Evolutionary conservation across 2,888 invertebrate species (phyloP).

Genomic region (Venusia cambrica): DNA sequence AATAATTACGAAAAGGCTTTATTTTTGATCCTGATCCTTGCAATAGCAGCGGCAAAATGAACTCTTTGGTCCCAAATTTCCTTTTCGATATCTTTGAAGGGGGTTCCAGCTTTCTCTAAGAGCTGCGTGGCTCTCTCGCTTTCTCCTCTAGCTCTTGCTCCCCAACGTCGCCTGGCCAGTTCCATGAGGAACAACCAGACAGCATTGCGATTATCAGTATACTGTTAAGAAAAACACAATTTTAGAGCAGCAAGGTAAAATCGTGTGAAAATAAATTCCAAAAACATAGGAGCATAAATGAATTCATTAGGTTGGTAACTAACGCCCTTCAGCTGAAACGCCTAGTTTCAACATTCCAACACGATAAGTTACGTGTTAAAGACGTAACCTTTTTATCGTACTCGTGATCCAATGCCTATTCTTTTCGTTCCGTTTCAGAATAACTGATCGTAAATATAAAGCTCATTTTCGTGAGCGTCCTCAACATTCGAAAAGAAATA

Average conservation of each 20-base stretch:
- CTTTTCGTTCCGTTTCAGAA: conserved; percentile 47
- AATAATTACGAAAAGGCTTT: conserved; percentile 82
- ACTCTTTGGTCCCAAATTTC: conserved; percentile 84
- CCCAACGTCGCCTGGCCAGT: conserved; percentile 83
- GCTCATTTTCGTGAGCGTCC: conserved; percentile 67
- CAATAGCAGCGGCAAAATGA: conserved; percentile 87
- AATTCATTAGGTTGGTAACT: too few species aligned
- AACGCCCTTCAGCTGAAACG: conserved; percentile 28
- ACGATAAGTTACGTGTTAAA: conserved; percentile 33
- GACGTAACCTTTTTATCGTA: conserved; percentile 46
- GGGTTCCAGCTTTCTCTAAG: conserved; percentile 50
- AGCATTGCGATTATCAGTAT: conserved; percentile 47
- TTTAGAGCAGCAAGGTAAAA: too few species aligned
- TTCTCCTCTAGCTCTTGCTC: conserved; percentile 54
- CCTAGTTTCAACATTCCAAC: conserved; percentile 30
- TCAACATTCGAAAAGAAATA: conserved; percentile 62
- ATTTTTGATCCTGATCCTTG: conserved; percentile 87
- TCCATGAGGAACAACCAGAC: conserved; percentile 87
- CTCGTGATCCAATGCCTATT: conserved; percentile 42
- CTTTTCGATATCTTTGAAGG: conserved; percentile 80
- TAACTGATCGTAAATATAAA: conserved; percentile 58
- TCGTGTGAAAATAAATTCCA: too few species aligned
- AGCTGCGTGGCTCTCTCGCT: conserved; percentile 48
- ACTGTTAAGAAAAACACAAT: conserved; percentile 49
- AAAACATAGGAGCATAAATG: too few species aligned